Evolutionary conservation across 2,888 invertebrate species (phyloP), one percentile per base, ranked within the genome.

Genomic region (Tetrapedia diversipes): DNA sequence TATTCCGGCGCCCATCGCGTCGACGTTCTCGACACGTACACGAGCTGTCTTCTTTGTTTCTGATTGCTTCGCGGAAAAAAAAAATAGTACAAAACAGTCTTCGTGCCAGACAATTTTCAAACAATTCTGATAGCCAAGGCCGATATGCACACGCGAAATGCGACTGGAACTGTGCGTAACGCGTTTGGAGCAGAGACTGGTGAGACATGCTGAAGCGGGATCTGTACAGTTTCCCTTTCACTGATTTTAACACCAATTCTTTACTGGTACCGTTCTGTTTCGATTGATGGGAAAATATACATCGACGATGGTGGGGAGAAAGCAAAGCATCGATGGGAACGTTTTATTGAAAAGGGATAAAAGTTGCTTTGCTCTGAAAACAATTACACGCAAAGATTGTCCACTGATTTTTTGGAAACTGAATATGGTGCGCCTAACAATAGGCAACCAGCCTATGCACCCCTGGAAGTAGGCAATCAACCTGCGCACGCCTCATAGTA

Each of bases 181-280:
- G 57, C 57, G 74, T 6, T 54, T 56, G 32, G 39, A 43, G 63
- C 71, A 24, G 49, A 68, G 34, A 39, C 29, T 53, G 66, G 22
- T 69, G 70, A 63, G 49, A 43, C 79, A 80, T 80, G 79, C 79
- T 67, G 32, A 60, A 64, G 63, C 75, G 43, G 45, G 41, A 57
- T 41, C 41, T 29, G 27, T 56, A 49, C 68, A 24, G 16, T 64
- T 41, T 19, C n/a, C 11, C 24, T 24, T 64, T 14, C 14, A 19
- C 37, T 14, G 19, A 19, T 43, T 51, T 14, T n/a, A 37, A 16
- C 34, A 32, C n/a, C n/a, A 34, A 24, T 29, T 16, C 32, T 14
- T 7, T 22, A 19, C 2, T 22, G n/a, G n/a, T 14, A 24, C 19
- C 22, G 43, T 24, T 57, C 34, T 41, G 22, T 56, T 32, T 27